These are phyloP conservation scores for Myiagra hebetior DNA, from an alignment of 2,113 vertebrate genomes.

Conservation along the genomic window DNA sequence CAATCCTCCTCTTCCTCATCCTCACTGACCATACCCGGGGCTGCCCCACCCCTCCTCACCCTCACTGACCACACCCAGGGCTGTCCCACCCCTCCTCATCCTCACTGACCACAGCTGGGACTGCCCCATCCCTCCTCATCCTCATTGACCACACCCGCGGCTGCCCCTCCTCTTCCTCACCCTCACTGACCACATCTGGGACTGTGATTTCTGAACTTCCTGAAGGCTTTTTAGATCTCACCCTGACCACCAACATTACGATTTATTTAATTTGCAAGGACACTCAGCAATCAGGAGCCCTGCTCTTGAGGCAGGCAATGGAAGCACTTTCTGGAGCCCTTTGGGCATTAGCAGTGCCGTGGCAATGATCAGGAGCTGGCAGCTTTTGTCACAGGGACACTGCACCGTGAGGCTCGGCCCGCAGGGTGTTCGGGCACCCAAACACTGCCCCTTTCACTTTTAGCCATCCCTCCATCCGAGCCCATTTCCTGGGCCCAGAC, in stretches of 20 bases:
- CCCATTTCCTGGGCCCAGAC: not conserved
- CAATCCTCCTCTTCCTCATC: too few relatives aligned
- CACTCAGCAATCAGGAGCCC: not conserved
- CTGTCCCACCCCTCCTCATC: too few relatives aligned
- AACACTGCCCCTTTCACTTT: not conserved
- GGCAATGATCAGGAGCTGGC: not conserved
- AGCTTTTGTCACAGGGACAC: not conserved
- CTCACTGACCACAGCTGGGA: too few relatives aligned
- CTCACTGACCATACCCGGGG: too few relatives aligned
- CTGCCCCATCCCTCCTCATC: too few relatives aligned
- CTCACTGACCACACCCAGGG: too few relatives aligned
- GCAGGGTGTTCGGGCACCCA: not conserved
- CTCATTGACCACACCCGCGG: too few relatives aligned
- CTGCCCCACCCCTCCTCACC: too few relatives aligned
- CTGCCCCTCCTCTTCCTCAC: too few relatives aligned
- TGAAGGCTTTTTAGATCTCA: not conserved
- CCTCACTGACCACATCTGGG: too few relatives aligned
- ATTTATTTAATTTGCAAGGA: not conserved
- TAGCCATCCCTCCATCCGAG: not conserved
- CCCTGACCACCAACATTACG: not conserved
- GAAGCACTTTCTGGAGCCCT: not conserved
- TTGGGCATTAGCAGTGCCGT: fast-evolving
- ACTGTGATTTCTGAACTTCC: not conserved
- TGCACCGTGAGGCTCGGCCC: fast-evolving
- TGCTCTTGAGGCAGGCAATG: not conserved